Conservation (phyloP, 2,888 invertebrate species). For the Lathronympha strigana region DNA sequence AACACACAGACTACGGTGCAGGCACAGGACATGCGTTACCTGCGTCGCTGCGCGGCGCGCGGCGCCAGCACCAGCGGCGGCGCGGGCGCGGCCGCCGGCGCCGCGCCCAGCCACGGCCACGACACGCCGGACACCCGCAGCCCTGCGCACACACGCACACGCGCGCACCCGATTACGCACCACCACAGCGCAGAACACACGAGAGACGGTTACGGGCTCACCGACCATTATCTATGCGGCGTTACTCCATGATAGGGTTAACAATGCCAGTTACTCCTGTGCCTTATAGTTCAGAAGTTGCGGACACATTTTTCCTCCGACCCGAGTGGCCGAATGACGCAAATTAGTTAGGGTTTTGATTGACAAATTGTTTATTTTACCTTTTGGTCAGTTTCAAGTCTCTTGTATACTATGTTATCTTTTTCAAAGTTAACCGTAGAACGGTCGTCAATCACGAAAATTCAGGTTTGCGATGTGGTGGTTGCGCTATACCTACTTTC, state of each 20-base stretch:
- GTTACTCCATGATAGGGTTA: too few species aligned
- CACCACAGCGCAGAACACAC: conserved; percentile 39
- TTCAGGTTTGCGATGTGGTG: conserved; percentile 24
- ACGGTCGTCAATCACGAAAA: background rate
- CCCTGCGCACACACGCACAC: conserved; percentile 85
- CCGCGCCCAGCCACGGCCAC: conserved; percentile 90
- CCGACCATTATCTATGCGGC: background rate
- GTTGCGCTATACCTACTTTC: conserved; percentile 33
- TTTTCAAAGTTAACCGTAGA: background rate
- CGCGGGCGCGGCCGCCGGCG: conserved; percentile 85
- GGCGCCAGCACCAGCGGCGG: conserved; percentile 89
- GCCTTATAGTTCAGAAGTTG: too few species aligned
- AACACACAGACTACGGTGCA: conserved; percentile 56
- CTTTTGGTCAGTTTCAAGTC: background rate
- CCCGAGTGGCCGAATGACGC: too few species aligned
- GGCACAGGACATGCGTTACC: conserved; percentile 75
- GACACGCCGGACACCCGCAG: conserved; percentile 90
- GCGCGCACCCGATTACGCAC: conserved; percentile 64
- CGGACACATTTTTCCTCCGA: too few species aligned
- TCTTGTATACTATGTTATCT: background rate
- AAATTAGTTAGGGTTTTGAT: too few species aligned
- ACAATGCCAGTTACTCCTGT: too few species aligned
- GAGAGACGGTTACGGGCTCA: background rate
- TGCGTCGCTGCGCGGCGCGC: conserved; percentile 89
- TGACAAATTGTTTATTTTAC: too few species aligned